Base-by-base conservation (phyloP, 2,113 vertebrate species). In the Hypanus sabinus region DNA sequence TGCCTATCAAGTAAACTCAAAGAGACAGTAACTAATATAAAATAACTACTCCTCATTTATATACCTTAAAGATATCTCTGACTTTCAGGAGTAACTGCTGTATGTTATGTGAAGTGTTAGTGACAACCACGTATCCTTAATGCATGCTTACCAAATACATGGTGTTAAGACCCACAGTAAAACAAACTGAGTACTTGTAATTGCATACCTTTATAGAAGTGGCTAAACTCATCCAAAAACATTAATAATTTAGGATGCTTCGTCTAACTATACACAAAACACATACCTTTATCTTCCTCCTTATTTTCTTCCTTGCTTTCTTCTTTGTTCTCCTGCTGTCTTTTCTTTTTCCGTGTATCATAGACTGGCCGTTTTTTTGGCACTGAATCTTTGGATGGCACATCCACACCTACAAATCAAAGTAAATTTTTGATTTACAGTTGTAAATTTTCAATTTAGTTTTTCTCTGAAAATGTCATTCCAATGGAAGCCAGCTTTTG, bases 321-420 rank as follows among this genome's bases (percentile, higher is more conserved):
- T 65, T 36, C 94, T 62, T 94, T 94, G 94, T 30, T 94, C 77
- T 97, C 98, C 24, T 96, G 96, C 22, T 96, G 96, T 95, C 98
- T 99, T 96, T 98, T 99, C 97, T 96, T 99, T 96, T 98, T 98
- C 96, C 97, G 98, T 96, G 99, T 98, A 95, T 97, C 97, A 95
- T 99, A 99, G 96, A 99, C 96, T 7, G 99, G 99, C 95, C 98
- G 98, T 96, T 98, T 99, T 97, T 98, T 99, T 97, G 98, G 97
- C 98, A 98, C 94, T 2, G 97, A 97, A 95, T 99, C 99, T 98
- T 98, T 99, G 95, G 98, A 99, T 96, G 99, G 99, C 97, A 99
- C 98, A 96, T 99, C 99, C 95, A 99, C 97, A 95, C 99, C 99
- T 99, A 79, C 38, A 70, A 36, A 95, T 79, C 10, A 88, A 94